phyloP scores from a whole-genome alignment of 2,888 invertebrate genomes.

The Hofmannophila pseudospretella region DNA sequence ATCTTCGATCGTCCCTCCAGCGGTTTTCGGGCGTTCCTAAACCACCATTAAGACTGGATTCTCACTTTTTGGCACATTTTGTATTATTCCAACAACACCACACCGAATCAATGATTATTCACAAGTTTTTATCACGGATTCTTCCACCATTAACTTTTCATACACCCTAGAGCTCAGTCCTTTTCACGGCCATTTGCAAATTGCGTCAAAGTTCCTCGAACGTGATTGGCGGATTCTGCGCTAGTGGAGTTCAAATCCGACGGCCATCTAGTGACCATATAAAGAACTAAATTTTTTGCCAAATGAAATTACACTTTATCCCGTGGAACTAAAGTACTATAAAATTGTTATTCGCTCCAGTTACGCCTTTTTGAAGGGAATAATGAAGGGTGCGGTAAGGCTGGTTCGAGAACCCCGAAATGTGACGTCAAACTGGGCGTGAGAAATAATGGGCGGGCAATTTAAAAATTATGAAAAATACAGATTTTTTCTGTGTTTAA shows the following conservation, averaged over 20 bases:
- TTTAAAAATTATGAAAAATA: slow-evolving; percentile 30
- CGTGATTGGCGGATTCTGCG: slow-evolving; percentile 68
- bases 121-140: slow-evolving; percentile 66
- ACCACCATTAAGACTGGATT: slow-evolving; percentile 74
- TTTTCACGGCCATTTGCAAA: slow-evolving; percentile 79
- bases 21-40: slow-evolving; percentile 63
- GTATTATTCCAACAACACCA: slow-evolving; percentile 62
- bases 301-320: slow-evolving; percentile 30
- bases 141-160: slow-evolving; percentile 70
- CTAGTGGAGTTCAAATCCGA: slow-evolving; percentile 46
- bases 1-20: slow-evolving; percentile 66
- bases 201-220: slow-evolving; percentile 73
- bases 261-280: slow-evolving; percentile 43
- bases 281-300: slow-evolving; percentile 29
- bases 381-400: slow-evolving; percentile 70
- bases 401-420: slow-evolving; percentile 64
- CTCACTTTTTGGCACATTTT: slow-evolving; percentile 77
- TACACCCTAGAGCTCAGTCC: slow-evolving; percentile 71
- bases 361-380: slow-evolving; percentile 35
- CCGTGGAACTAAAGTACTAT: slow-evolving; percentile 36
- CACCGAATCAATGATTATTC: slow-evolving; percentile 60
- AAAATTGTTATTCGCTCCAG: slow-evolving; percentile 14
- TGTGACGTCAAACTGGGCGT: slow-evolving; percentile 79
- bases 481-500: too few relatives aligned
- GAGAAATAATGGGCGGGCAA: slow-evolving; percentile 49